Percentiles rank a stretch among this genome's conserved stretches.
phyloP scores from a whole-genome alignment of 2,797 vertebrate genomes.

The Erethizon dorsatum region DNA sequence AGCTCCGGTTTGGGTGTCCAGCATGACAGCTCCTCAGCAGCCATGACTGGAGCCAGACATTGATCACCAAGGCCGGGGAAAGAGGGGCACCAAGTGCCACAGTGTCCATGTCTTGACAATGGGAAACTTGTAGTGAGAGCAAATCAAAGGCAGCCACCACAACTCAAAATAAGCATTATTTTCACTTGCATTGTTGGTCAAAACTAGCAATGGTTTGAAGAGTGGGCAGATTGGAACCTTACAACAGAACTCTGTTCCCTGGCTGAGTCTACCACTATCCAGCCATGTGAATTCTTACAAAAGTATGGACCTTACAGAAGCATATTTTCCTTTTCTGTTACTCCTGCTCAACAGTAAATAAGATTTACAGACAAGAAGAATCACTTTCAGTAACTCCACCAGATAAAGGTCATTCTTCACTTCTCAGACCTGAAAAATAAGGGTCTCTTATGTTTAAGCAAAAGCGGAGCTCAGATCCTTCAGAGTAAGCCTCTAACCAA shows the following conservation, averaged over 20 bases:
- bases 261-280: not conserved
- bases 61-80: not conserved
- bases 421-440: not conserved
- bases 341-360: not conserved
- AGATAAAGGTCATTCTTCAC: not conserved
- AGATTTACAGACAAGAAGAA: slow-evolving; percentile 46
- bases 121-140: not conserved
- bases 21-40: not conserved
- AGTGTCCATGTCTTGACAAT: not conserved
- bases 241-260: not conserved
- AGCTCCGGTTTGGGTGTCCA: not conserved
- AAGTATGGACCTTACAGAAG: slow-evolving; percentile 1
- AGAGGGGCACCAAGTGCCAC: not conserved
- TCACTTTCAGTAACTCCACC: not conserved
- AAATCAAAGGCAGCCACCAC: not conserved
- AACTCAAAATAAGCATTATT: not conserved
- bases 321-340: slow-evolving; percentile 42
- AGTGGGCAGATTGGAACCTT: not conserved
- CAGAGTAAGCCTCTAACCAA: not conserved
- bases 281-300: not conserved
- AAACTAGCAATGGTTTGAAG: not conserved
- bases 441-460: not conserved
- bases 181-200: not conserved
- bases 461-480: not conserved
- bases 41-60: not conserved